Evolutionary conservation across 2,888 invertebrate species (phyloP).

Genomic region (Tiliacea aurago): DNA sequence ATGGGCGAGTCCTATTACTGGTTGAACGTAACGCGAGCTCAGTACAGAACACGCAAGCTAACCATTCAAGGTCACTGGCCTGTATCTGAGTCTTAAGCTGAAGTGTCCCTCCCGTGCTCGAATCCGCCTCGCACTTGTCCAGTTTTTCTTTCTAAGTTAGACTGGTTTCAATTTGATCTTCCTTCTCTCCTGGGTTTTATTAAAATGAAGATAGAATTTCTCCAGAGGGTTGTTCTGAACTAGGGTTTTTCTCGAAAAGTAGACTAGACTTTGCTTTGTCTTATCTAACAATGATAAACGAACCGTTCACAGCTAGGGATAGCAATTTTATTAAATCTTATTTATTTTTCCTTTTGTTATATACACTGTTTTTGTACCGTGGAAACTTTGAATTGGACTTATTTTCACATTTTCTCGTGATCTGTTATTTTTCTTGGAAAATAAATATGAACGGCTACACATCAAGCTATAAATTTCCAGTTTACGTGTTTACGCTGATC

Average conservation of each 20-base stretch:
- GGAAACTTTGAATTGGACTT: neutral
- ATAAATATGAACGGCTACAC: neutral
- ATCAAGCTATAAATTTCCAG: no score
- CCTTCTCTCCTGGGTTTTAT: neutral
- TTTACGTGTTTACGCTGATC: no score
- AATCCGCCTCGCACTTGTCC: neutral
- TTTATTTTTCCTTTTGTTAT: neutral
- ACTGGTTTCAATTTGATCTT: slow-evolving; percentile 9
- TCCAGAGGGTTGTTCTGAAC: neutral
- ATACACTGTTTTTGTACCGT: neutral
- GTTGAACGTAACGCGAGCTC: no score
- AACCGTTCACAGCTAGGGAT: neutral
- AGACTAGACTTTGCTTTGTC: slow-evolving; percentile 24
- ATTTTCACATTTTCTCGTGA: neutral
- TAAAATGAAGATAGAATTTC: slow-evolving; percentile 34
- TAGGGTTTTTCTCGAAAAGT: slow-evolving; percentile 1
- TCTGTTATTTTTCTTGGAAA: neutral
- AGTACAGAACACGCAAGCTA: no score
- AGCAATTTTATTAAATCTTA: neutral
- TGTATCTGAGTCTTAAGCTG: no score
- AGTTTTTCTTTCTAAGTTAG: slow-evolving; percentile 5
- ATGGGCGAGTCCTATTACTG: no score
- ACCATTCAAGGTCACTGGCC: no score
- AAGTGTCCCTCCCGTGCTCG: neutral
- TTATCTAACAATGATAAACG: slow-evolving; percentile 26